Evolutionary conservation across 2,888 invertebrate genomes (phyloP).

Genomic region (Ypsolopha sequella): DNA sequence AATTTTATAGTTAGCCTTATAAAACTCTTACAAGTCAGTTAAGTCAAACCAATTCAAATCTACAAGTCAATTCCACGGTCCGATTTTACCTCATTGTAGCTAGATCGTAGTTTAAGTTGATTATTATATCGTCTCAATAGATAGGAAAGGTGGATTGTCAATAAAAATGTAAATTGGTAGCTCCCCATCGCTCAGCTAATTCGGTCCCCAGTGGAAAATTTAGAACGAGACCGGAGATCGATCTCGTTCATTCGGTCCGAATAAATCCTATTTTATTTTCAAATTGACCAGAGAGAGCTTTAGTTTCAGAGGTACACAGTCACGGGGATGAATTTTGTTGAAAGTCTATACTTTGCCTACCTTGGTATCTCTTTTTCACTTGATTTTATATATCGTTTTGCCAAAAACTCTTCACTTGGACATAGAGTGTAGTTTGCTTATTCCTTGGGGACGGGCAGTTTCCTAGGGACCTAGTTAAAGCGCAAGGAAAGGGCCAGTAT

Average conservation of each 20-base stretch:
- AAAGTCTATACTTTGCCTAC: slow-evolving; percentile 8
- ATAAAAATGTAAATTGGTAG: slow-evolving; percentile 67
- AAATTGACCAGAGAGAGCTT: slow-evolving; percentile 57
- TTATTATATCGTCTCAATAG: neutral
- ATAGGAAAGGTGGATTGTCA: slow-evolving; percentile 54
- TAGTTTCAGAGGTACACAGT: slow-evolving; percentile 23
- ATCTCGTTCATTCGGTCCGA: slow-evolving; percentile 51
- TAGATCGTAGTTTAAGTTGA: neutral
- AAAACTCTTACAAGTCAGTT: no score
- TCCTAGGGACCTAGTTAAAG: no score
- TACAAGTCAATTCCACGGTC: no score
- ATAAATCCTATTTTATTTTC: slow-evolving; percentile 34
- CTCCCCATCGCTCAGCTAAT: slow-evolving; percentile 64
- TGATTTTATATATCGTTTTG: neutral
- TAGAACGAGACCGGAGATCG: slow-evolving; percentile 63
- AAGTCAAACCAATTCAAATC: no score
- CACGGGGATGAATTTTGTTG: slow-evolving; percentile 11
- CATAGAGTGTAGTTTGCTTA: no score
- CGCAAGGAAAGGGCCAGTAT: no score
- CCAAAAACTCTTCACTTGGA: no score
- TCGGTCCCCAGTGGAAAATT: slow-evolving; percentile 68
- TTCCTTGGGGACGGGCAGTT: no score
- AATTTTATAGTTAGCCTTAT: no score
- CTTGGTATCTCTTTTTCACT: neutral
- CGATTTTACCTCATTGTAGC: no score